Evolutionary conservation across 2,113 vertebrate species (phyloP).

Genomic region (Neoarius graeffei): DNA sequence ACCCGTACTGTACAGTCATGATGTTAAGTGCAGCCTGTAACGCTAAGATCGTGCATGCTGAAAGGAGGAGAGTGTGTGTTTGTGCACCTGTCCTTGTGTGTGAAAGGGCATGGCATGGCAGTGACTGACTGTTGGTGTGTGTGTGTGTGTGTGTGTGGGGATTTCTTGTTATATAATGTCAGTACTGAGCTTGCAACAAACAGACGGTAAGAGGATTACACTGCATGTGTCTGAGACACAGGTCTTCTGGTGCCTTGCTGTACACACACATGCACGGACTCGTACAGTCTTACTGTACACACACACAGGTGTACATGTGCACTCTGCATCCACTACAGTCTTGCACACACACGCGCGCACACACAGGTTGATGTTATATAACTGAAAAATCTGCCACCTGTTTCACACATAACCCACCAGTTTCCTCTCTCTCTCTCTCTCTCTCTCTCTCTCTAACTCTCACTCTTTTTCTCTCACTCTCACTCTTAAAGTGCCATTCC

Average conservation of each 20-base stretch:
- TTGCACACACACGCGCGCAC: not conserved
- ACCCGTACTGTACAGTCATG: not conserved
- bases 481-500: no score
- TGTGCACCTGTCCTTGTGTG: conserved; percentile 27
- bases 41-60: not conserved
- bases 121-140: conserved; percentile 21
- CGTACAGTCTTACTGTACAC: conserved; percentile 37
- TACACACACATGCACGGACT: not conserved
- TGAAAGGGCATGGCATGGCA: conserved; percentile 25
- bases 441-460: conserved; percentile 26
- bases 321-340: not conserved
- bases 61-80: conserved; percentile 26
- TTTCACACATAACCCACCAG: conserved; percentile 14
- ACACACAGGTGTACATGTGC: conserved; percentile 16
- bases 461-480: not conserved
- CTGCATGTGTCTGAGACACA: conserved; percentile 40
- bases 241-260: conserved; percentile 19
- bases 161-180: conserved; percentile 57
- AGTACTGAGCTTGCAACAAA: conserved; percentile 40
- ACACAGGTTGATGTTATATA: conserved; percentile 39
- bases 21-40: not conserved
- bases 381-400: conserved; percentile 27
- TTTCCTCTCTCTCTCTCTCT: conserved; percentile 13
- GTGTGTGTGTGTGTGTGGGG: conserved; percentile 48
- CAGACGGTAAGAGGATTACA: conserved; percentile 59